Evolutionary conservation across 1,140 invertebrate genomes (phyloP).

Genomic region (Grapholita molesta): DNA sequence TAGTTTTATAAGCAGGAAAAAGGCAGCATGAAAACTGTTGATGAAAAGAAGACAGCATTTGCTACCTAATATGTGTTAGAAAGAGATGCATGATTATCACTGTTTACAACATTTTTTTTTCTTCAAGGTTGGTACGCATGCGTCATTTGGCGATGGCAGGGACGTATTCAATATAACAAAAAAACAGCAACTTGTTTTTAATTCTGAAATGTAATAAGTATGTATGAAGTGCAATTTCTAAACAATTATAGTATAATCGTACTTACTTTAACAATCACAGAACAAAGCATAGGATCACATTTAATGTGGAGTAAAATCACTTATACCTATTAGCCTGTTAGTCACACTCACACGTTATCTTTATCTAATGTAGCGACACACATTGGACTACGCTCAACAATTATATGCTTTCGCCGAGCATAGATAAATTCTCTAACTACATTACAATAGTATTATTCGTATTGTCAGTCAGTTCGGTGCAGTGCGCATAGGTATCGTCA

Average conservation of each 20-base stretch:
- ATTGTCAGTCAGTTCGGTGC: no score
- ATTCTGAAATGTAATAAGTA: not conserved
- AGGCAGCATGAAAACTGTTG: constrained; percentile 41
- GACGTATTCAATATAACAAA: constrained; percentile 33
- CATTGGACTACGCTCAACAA: no score
- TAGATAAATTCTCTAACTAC: no score
- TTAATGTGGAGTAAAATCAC: no score
- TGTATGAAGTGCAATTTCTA: not conserved
- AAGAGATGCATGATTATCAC: constrained; percentile 55
- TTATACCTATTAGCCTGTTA: no score
- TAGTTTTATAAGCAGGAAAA: constrained; percentile 16
- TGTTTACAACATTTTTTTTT: constrained; percentile 52
- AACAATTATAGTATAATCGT: not conserved
- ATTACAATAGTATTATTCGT: no score
- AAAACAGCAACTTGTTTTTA: not conserved
- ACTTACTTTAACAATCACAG: no score
- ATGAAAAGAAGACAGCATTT: constrained; percentile 31
- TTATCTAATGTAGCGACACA: no score
- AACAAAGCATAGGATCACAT: no score
- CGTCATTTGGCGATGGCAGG: constrained; percentile 59
- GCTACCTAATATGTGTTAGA: constrained; percentile 21
- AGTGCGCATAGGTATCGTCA: no score
- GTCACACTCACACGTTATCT: no score
- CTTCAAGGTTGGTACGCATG: constrained; percentile 69
- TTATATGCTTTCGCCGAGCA: no score